Evolutionary conservation across 2,113 vertebrate species (phyloP).

Genomic region (Lamprologus tigripictilis): DNA sequence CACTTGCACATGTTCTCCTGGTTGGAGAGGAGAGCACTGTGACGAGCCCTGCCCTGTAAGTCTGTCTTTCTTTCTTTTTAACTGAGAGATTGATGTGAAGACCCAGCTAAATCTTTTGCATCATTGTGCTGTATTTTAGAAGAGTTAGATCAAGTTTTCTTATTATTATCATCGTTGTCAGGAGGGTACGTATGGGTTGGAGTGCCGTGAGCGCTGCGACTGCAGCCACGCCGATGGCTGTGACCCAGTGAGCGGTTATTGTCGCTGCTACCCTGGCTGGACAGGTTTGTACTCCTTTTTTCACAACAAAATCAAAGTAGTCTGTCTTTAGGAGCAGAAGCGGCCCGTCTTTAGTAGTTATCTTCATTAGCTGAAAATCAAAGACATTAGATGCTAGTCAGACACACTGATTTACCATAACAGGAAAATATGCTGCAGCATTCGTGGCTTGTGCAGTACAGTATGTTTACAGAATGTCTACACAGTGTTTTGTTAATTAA

Average conservation of each 20-base stretch:
- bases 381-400: neutral
- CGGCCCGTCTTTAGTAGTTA: neutral
- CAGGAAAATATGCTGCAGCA: neutral
- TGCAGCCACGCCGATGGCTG: slow-evolving; percentile 91
- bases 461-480: slow-evolving; percentile 38
- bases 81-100: neutral
- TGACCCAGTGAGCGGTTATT: slow-evolving; percentile 86
- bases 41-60: slow-evolving; percentile 86
- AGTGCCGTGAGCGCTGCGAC: slow-evolving; percentile 87
- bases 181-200: slow-evolving; percentile 90
- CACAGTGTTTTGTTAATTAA: slow-evolving; percentile 36
- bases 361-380: neutral
- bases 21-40: slow-evolving; percentile 87
- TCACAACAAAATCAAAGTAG: neutral
- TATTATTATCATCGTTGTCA: slow-evolving; percentile 40
- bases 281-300: slow-evolving; percentile 78
- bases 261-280: slow-evolving; percentile 93
- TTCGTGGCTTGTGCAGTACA: neutral
- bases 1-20: slow-evolving; percentile 82
- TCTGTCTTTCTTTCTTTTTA: neutral
- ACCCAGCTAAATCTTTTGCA: neutral
- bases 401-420: neutral
- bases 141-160: neutral
- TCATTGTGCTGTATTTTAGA: neutral
- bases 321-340: neutral